Conservation (phyloP, 1,140 invertebrate genomes). For the Cecropterus lyciades region DNA sequence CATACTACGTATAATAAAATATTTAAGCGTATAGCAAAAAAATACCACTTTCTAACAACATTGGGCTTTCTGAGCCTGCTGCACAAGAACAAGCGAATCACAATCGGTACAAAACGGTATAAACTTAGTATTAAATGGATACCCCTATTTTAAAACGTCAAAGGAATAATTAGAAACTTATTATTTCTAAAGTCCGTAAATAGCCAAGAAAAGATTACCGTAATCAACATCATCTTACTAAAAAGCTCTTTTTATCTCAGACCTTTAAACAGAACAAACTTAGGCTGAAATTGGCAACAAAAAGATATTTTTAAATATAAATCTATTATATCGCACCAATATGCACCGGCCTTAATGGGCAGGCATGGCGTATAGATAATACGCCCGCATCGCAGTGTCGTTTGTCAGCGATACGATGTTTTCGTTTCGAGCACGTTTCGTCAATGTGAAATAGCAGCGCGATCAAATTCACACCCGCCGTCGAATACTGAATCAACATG, state of each 20-base stretch:
- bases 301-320: neutral
- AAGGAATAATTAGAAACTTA: too few species aligned
- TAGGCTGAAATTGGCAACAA: neutral
- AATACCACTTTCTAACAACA: too few species aligned
- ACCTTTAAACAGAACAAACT: neutral
- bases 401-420: constrained; percentile 23
- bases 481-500: constrained; percentile 20
- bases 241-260: neutral
- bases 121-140: too few species aligned
- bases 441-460: constrained; percentile 22
- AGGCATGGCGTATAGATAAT: constrained; percentile 16
- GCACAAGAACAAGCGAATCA: too few species aligned
- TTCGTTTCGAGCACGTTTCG: constrained; percentile 26
- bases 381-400: constrained; percentile 20
- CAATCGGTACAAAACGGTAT: too few species aligned
- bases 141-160: too few species aligned
- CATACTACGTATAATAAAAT: too few species aligned
- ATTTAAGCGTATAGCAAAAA: too few species aligned
- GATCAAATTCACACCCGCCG: constrained; percentile 20
- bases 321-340: neutral
- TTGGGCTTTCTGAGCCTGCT: too few species aligned
- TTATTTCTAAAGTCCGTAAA: neutral
- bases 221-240: too few species aligned
- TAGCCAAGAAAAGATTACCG: neutral
- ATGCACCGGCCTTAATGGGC: neutral